Conservation (phyloP, 2,113 vertebrate genomes). For the Aphelocoma coerulescens region DNA sequence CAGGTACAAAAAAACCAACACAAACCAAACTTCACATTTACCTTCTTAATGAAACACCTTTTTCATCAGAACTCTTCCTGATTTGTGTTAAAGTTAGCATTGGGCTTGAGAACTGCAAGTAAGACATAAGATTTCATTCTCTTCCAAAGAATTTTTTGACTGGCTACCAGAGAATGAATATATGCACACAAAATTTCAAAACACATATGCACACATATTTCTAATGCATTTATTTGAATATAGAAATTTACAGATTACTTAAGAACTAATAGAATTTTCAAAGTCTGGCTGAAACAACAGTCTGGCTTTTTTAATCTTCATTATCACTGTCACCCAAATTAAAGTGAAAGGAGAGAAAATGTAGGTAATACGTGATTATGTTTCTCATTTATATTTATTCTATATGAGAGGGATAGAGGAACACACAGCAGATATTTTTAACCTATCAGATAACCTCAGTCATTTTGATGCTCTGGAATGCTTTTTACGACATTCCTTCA, state of each 20-base stretch:
- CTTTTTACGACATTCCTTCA: background rate
- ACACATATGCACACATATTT: background rate
- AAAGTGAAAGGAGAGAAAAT: background rate
- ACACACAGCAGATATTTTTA: background rate
- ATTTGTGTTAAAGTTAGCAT: background rate
- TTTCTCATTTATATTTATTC: background rate
- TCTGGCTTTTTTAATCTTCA: background rate
- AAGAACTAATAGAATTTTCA: background rate
- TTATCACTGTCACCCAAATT: background rate
- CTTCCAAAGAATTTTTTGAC: background rate
- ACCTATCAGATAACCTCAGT: background rate
- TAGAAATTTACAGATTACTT: background rate
- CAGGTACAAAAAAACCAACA: accelerated
- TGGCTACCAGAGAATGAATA: accelerated
- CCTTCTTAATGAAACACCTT: background rate
- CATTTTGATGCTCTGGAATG: background rate
- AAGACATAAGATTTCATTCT: background rate
- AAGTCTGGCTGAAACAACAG: background rate
- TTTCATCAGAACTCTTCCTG: background rate
- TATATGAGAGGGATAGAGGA: background rate
- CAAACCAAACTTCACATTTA: background rate
- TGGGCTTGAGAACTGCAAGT: background rate
- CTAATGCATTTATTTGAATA: background rate
- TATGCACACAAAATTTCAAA: background rate
- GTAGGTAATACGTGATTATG: background rate